phyloP scores from a whole-genome alignment of 2,113 vertebrate species.

The Lepus europaeus region DNA sequence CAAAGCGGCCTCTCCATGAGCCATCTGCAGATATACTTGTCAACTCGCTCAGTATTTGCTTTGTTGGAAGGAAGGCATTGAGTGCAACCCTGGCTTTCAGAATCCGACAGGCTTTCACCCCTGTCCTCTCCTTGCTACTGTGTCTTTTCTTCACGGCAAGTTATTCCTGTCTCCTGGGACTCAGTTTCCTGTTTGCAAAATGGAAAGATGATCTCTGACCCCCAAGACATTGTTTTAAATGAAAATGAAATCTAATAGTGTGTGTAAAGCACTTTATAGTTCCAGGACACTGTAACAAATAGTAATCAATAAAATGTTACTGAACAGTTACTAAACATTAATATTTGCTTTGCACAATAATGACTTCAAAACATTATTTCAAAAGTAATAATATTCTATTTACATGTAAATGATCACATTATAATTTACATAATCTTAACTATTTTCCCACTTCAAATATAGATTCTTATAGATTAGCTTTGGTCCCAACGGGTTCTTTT shows the following conservation, averaged over 20 bases:
- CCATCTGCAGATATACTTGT: background rate
- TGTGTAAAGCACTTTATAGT: background rate
- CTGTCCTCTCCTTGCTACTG: background rate
- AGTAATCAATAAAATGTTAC: background rate
- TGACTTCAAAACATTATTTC: conserved; percentile 27
- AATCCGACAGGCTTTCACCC: background rate
- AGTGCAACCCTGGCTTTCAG: background rate
- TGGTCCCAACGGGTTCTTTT: background rate
- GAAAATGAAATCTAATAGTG: background rate
- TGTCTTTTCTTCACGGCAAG: background rate
- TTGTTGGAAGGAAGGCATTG: background rate
- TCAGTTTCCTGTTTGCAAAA: conserved; percentile 31
- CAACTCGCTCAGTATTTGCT: background rate
- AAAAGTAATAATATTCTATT: background rate
- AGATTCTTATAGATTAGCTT: background rate
- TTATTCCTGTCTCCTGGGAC: background rate
- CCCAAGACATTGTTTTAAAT: background rate
- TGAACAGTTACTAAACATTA: background rate
- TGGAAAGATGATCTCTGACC: background rate
- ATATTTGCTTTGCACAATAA: background rate
- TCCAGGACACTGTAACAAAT: background rate
- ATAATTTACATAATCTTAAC: conserved; percentile 23
- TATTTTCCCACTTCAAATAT: background rate
- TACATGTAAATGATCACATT: background rate
- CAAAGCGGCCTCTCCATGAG: background rate